Conservation (phyloP, 1,140 invertebrate species). For the Polypedilum pembai region DNA sequence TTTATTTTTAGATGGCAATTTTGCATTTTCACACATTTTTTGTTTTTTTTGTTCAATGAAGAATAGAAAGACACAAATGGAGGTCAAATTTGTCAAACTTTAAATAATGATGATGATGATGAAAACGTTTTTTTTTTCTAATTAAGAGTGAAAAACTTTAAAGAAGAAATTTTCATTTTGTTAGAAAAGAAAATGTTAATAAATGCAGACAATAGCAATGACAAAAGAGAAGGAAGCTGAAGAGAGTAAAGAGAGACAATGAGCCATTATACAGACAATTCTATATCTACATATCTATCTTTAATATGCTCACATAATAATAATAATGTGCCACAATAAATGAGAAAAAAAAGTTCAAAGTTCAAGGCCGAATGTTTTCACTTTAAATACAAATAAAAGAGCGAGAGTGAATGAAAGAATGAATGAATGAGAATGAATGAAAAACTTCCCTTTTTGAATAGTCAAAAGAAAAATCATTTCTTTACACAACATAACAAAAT, state of each 20-base stretch:
- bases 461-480: slow-evolving; percentile 18
- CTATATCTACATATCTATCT: background rate
- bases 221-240: no score
- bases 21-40: slow-evolving; percentile 8
- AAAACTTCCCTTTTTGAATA: slow-evolving; percentile 18
- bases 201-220: no score
- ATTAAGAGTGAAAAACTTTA: no score
- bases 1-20: background rate
- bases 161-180: no score
- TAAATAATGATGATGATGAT: no score
- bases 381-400: slow-evolving; percentile 20
- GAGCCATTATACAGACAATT: background rate
- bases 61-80: background rate
- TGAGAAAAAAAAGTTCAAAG: background rate
- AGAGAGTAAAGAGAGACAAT: background rate
- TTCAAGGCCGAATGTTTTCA: slow-evolving; percentile 16
- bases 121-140: no score
- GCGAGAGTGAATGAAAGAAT: background rate
- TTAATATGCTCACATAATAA: background rate
- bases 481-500: slow-evolving; percentile 10
- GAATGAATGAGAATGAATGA: slow-evolving; percentile 3
- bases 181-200: no score
- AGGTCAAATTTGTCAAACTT: background rate
- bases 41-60: background rate
- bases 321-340: slow-evolving; percentile 11